A percentile compares a stretch with the other conserved stretches of the same genome.
Evolutionary conservation across 2,113 vertebrate genomes (phyloP).

Genomic region (Microtus montanus): DNA sequence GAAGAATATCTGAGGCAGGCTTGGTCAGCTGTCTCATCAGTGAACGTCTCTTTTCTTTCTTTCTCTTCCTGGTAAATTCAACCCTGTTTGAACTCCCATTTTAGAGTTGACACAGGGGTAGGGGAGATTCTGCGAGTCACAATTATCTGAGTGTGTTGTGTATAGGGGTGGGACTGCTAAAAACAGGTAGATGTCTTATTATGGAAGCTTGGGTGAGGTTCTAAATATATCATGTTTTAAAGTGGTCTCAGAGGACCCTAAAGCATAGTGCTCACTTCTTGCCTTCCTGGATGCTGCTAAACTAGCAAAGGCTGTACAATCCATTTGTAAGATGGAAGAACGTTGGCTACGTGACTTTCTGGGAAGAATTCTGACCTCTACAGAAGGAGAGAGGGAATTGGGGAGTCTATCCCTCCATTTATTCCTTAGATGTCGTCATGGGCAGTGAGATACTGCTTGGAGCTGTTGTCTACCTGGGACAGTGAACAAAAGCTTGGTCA

Average conservation of each 20-base stretch:
- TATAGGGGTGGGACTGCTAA: neutral
- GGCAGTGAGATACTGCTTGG: neutral
- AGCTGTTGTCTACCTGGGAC: neutral
- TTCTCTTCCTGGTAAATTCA: neutral
- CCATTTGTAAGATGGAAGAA: neutral
- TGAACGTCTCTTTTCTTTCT: neutral
- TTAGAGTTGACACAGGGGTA: neutral
- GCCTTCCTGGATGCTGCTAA: neutral
- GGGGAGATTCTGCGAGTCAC: neutral
- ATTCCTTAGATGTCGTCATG: neutral
- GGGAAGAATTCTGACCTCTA: neutral
- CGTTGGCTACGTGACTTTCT: neutral
- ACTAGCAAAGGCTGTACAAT: neutral
- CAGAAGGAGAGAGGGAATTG: neutral
- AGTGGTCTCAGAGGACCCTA: neutral
- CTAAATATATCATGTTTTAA: neutral
- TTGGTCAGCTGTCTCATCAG: neutral
- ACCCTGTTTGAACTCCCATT: neutral
- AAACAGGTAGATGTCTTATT: neutral
- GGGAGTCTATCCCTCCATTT: neutral
- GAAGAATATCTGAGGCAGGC: neutral
- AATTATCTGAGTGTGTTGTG: neutral
- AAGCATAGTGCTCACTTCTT: neutral
- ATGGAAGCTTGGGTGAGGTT: neutral
- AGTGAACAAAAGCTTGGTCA: neutral